Evolutionary conservation across 2,888 invertebrate species (phyloP).

Genomic region (Coecobrya sp.): DNA sequence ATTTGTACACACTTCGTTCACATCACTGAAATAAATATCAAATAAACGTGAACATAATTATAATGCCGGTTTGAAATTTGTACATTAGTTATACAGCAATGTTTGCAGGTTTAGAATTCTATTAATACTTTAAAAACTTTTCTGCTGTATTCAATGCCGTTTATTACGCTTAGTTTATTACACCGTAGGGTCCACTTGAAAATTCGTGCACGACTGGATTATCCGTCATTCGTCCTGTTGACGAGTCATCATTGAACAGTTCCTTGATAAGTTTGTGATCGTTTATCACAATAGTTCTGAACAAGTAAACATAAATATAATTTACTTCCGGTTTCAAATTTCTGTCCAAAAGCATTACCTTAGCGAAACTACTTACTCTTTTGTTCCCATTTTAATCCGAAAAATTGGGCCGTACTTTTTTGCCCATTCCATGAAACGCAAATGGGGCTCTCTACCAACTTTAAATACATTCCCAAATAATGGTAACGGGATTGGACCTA

Average conservation of each 20-base stretch:
- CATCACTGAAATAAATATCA: too few relatives aligned
- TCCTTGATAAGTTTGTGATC: constrained; percentile 66
- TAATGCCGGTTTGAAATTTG: too few relatives aligned
- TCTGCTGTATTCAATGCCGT: too few relatives aligned
- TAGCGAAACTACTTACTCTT: background rate
- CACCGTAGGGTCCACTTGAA: constrained; percentile 71
- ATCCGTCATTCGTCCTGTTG: constrained; percentile 56
- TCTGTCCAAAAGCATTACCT: background rate
- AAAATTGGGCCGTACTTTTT: constrained; percentile 25
- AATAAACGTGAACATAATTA: too few relatives aligned
- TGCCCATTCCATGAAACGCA: background rate
- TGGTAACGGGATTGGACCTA: background rate
- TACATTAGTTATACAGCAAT: too few relatives aligned
- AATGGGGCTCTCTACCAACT: background rate
- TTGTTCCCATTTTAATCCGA: constrained; percentile 20
- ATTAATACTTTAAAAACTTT: too few relatives aligned
- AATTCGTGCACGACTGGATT: constrained; percentile 50
- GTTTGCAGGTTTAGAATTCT: too few relatives aligned
- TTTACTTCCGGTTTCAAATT: background rate
- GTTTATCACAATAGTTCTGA: background rate
- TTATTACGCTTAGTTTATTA: too few relatives aligned
- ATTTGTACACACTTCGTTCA: background rate
- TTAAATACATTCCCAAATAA: constrained; percentile 2
- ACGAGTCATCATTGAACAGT: constrained; percentile 52
- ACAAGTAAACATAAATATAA: background rate